Conservation (phyloP, 2,888 invertebrate species). For the Octodonta nipae region DNA sequence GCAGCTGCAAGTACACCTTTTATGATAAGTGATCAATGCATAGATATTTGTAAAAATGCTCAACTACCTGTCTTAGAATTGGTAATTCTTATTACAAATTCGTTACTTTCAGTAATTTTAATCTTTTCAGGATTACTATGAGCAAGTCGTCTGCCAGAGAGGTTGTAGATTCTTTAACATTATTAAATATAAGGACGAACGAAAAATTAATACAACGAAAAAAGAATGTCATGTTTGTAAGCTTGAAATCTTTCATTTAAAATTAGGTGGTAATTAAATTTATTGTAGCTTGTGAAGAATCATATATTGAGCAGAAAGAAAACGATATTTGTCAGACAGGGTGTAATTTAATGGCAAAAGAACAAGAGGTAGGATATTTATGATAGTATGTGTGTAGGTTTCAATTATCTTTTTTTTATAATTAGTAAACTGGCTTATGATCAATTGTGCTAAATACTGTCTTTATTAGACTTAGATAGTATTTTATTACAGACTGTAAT, state of each 20-base stretch:
- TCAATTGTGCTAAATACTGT: too few relatives aligned
- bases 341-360: constrained; percentile 24
- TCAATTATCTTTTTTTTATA: too few relatives aligned
- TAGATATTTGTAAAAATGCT: constrained; percentile 17
- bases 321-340: constrained; percentile 22
- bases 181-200: constrained; percentile 24
- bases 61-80: constrained; percentile 17
- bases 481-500: too few relatives aligned
- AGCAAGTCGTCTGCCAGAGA: constrained; percentile 25
- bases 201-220: constrained; percentile 23
- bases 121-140: constrained; percentile 22
- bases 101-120: constrained; percentile 4
- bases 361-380: constrained; percentile 17
- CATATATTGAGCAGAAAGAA: constrained; percentile 18
- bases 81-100: constrained; percentile 11
- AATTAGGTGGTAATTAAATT: background rate
- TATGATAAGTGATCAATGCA: constrained; percentile 16
- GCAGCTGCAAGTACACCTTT: constrained; percentile 5
- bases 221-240: constrained; percentile 27
- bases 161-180: constrained; percentile 29
- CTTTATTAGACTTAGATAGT: too few relatives aligned
- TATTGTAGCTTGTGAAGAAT: constrained; percentile 25
- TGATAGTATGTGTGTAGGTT: too few relatives aligned
- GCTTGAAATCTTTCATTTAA: constrained; percentile 9
- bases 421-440: too few relatives aligned